phyloP scores from a whole-genome alignment of 2,797 vertebrate genomes.

The Steatocranus sp. region DNA sequence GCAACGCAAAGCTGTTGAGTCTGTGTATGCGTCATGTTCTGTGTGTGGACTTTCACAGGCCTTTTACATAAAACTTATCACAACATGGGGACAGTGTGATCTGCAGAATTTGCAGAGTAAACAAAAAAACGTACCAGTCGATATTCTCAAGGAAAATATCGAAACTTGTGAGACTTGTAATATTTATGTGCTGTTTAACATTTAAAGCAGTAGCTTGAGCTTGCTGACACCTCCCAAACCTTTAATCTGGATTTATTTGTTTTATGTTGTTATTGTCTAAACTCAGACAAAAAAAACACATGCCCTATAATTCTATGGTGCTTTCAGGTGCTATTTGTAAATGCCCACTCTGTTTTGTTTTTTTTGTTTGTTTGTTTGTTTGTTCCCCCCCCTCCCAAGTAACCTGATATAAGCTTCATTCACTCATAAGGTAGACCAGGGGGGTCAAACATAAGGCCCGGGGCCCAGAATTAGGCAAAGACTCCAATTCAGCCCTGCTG shows the following conservation, averaged over 20 bases:
- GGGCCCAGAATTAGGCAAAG: neutral
- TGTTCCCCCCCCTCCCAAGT: accelerated
- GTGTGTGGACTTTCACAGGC: neutral
- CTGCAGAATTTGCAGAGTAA: neutral
- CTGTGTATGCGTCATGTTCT: neutral
- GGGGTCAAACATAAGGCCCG: neutral
- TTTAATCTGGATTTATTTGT: neutral
- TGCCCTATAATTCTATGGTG: neutral
- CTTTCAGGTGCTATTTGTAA: neutral
- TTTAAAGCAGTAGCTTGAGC: neutral
- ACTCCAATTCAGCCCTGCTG: neutral
- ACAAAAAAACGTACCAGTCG: neutral
- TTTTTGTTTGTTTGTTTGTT: neutral
- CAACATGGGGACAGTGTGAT: neutral
- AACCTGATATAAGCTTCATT: neutral
- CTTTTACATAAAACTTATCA: neutral
- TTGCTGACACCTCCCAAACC: neutral
- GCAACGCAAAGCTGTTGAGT: constrained; percentile 46
- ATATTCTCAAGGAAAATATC: neutral
- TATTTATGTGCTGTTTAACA: neutral
- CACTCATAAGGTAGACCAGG: neutral
- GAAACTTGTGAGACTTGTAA: neutral
- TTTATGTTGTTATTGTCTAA: neutral
- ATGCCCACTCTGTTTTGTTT: neutral
- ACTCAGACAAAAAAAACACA: neutral